phyloP scores from a whole-genome alignment of 2,797 vertebrate genomes.

The Tympanoctomys barrerae region DNA sequence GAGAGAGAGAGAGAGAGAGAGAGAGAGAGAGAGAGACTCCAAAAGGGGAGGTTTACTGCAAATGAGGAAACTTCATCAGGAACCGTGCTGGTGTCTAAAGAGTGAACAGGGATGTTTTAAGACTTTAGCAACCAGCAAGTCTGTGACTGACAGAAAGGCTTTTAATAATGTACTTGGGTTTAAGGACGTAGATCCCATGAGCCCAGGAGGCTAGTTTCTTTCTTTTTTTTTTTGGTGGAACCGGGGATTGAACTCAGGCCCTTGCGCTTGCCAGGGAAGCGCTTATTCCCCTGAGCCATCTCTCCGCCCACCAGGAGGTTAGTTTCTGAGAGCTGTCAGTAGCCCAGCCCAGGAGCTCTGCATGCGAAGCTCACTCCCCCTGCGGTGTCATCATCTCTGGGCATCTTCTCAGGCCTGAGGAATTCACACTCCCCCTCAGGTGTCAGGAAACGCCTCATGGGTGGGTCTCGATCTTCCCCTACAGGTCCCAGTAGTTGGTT shows the following conservation, averaged over 20 bases:
- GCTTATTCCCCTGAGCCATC: too few relatives aligned
- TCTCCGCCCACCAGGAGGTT: background rate
- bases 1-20: background rate
- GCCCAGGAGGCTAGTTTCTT: background rate
- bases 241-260: too few relatives aligned
- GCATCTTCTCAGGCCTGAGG: background rate
- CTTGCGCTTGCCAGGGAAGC: too few relatives aligned
- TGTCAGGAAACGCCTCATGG: background rate
- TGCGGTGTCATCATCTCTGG: background rate
- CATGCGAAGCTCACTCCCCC: background rate
- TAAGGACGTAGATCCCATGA: background rate
- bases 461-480: background rate
- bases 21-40: too few relatives aligned
- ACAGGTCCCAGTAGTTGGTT: background rate
- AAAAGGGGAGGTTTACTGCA: background rate
- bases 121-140: constrained; percentile 32
- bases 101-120: constrained; percentile 54
- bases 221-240: too few relatives aligned
- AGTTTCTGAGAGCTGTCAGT: background rate
- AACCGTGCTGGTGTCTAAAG: background rate
- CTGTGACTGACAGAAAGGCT: background rate
- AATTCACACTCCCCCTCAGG: background rate
- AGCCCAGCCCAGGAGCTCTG: background rate
- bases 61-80: constrained; percentile 38
- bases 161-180: constrained; percentile 43